A percentile compares a stretch with the other conserved stretches of the same genome.
Evolutionary conservation across 2,888 invertebrate species (phyloP).

Genomic region (Agriopis aurantiaria): DNA sequence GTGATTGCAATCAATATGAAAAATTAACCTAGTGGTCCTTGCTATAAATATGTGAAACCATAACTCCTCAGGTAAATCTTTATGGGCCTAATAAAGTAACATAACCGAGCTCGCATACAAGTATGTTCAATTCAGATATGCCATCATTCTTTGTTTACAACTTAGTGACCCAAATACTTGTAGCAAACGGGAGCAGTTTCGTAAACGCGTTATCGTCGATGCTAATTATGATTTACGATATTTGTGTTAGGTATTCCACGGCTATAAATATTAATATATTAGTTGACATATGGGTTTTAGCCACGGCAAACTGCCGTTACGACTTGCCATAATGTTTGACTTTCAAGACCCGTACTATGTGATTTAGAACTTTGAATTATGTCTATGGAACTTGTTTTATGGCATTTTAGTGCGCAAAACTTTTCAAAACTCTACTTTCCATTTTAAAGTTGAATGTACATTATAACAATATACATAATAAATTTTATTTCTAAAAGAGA

Average conservation of each 20-base stretch:
- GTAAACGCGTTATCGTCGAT: constrained; percentile 43
- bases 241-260: constrained; percentile 36
- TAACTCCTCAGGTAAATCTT: constrained; percentile 13
- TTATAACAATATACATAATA: not conserved
- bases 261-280: constrained; percentile 41
- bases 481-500: not conserved
- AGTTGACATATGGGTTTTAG: constrained; percentile 27
- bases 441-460: not conserved
- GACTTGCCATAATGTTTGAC: constrained; percentile 25
- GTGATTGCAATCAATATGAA: not conserved
- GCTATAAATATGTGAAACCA: constrained; percentile 1
- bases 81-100: constrained; percentile 5
- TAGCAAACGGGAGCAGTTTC: constrained; percentile 42
- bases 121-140: constrained; percentile 22
- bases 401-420: not conserved
- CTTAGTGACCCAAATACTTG: constrained; percentile 40
- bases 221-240: constrained; percentile 49
- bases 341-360: constrained; percentile 10
- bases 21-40: not conserved
- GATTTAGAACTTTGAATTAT: constrained; percentile 4
- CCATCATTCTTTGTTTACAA: constrained; percentile 39
- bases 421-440: not conserved
- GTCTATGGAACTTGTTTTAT: not conserved
- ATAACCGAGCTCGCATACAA: not conserved
- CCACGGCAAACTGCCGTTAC: constrained; percentile 28